These are phyloP conservation scores for Agrypnus murinus DNA, from an alignment of 2,888 invertebrate species.

Conservation along the genomic window DNA sequence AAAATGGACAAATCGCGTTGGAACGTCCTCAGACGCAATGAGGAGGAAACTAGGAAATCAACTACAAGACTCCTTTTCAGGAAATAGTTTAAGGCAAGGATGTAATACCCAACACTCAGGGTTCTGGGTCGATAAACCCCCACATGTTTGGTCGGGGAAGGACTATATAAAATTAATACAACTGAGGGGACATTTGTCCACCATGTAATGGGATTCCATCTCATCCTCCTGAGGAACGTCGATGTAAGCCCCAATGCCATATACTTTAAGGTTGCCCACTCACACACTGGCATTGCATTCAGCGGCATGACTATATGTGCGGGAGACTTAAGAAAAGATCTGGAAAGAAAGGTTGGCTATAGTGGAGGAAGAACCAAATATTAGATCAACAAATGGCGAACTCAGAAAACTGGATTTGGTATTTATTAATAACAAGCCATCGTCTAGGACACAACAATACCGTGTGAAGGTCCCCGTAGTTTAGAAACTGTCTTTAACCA, in stretches of 20 bases:
- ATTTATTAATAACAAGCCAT: not conserved
- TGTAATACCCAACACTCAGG: not conserved
- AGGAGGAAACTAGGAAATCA: constrained; percentile 11
- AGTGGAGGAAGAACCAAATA: not conserved
- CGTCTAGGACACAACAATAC: not conserved
- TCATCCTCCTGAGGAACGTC: no score
- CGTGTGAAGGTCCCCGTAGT: not conserved
- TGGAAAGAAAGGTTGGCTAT: not conserved
- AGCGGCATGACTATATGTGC: not conserved
- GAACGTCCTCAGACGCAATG: not conserved
- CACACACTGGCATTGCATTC: not conserved
- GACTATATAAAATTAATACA: no score
- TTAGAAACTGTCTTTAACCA: no score
- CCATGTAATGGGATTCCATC: constrained; percentile 60
- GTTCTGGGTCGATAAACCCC: constrained; percentile 53
- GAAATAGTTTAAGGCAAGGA: constrained; percentile 39
- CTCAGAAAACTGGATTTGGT: not conserved
- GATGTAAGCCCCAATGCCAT: no score
- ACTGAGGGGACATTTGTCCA: constrained; percentile 58
- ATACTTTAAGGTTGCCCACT: no score
- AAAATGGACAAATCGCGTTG: not conserved
- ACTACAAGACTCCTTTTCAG: not conserved
- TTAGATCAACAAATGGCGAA: not conserved
- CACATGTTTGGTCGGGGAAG: constrained; percentile 58
- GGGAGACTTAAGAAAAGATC: not conserved